Percentiles rank a stretch among this genome's conserved stretches.
phyloP scores from a whole-genome alignment of 2,113 vertebrate species.

The Carassius carassius region DNA sequence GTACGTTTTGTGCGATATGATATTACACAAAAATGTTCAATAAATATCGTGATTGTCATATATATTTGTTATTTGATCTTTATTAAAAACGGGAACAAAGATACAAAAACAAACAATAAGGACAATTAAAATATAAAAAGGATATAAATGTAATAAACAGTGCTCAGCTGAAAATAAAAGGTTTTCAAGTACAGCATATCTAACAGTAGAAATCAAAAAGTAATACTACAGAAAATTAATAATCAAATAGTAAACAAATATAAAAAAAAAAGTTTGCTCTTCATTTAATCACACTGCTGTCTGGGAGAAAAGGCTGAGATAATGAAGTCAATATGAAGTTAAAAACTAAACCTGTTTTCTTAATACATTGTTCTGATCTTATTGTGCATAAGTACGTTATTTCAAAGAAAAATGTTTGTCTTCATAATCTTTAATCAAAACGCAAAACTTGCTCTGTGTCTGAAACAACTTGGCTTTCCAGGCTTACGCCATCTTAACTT shows the following conservation, averaged over 20 bases:
- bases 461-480: background rate
- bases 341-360: background rate
- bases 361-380: background rate
- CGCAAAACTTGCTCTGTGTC: background rate
- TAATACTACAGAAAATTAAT: no score
- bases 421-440: conserved; percentile 28
- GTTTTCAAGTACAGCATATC: background rate
- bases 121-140: no score
- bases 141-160: no score
- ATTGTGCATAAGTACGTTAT: background rate
- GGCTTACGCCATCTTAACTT: background rate
- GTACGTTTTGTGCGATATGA: background rate
- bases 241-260: no score
- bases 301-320: background rate
- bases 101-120: no score
- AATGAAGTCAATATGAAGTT: background rate
- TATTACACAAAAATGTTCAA: no score
- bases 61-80: background rate
- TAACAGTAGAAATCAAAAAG: background rate
- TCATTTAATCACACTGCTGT: background rate
- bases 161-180: no score
- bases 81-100: no score
- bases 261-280: background rate
- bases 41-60: no score
- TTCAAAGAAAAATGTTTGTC: background rate